A percentile compares a stretch with the other conserved stretches of the same genome.
These are phyloP conservation scores for Hermetia illucens DNA, from an alignment of 1,140 invertebrate species.

Conservation along the genomic window DNA sequence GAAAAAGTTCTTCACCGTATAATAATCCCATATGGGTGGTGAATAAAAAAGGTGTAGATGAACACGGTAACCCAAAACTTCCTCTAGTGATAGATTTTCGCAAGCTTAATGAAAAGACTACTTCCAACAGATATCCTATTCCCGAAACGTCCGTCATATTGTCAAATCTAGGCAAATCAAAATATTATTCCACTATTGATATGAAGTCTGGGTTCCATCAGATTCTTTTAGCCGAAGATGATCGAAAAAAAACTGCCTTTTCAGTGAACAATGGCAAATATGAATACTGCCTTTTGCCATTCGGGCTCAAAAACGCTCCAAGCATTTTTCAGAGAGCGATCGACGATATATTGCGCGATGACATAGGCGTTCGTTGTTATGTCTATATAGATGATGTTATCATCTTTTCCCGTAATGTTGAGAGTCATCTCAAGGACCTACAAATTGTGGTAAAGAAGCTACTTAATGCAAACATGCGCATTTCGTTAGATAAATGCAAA, in stretches of 20 bases:
- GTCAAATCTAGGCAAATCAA: slow-evolving; percentile 7
- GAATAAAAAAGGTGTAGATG: slow-evolving; percentile 11
- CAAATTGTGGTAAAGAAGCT: too few relatives aligned
- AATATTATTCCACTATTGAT: slow-evolving; percentile 10
- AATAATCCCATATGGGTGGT: slow-evolving; percentile 15
- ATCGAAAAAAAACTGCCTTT: slow-evolving; percentile 10
- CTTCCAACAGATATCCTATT: slow-evolving; percentile 32
- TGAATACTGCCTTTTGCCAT: slow-evolving; percentile 18
- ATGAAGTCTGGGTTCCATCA: slow-evolving; percentile 30
- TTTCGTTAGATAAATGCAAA: too few relatives aligned
- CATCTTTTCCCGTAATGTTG: slow-evolving; percentile 13
- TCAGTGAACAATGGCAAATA: slow-evolving; percentile 9
- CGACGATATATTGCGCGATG: slow-evolving; percentile 17
- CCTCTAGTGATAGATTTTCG: slow-evolving; percentile 25
- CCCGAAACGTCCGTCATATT: slow-evolving; percentile 27
- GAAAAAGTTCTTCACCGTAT: slow-evolving; percentile 11
- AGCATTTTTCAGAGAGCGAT: slow-evolving; percentile 31
- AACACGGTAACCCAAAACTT: slow-evolving; percentile 13
- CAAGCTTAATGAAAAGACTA: slow-evolving; percentile 21
- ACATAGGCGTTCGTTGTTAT: slow-evolving; percentile 14
- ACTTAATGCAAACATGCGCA: too few relatives aligned
- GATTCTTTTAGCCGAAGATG: slow-evolving; percentile 2
- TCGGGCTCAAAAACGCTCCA: slow-evolving; percentile 27
- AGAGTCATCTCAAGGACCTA: slow-evolving; percentile 17
- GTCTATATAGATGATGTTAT: slow-evolving; percentile 23